A percentile compares a stretch with the other conserved stretches of the same genome.
Conservation (phyloP, 92 coral and sea anemone species). For the Bergia puertoricense region DNA sequence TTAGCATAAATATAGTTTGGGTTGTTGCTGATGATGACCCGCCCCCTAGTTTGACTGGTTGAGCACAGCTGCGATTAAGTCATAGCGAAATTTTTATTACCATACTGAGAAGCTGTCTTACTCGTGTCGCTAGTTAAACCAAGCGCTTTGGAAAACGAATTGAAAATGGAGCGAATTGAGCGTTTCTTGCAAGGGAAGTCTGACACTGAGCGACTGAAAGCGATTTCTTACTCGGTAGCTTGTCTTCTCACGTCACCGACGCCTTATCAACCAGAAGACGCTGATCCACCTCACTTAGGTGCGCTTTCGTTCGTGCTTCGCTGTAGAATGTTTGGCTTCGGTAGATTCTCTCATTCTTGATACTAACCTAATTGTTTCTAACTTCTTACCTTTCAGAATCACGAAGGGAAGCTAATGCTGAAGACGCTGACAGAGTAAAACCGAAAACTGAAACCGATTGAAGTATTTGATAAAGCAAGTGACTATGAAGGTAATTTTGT, state of each 20-base stretch:
- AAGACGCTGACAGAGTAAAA: neutral
- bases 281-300: constrained; percentile 11
- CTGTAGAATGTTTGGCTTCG: neutral
- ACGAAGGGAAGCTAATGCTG: neutral
- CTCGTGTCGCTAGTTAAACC: neutral
- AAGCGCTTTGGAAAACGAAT: neutral
- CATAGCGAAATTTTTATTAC: neutral
- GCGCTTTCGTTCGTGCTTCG: constrained; percentile 8
- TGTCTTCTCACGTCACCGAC: constrained; percentile 25
- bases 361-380: constrained; percentile 9
- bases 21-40: neutral
- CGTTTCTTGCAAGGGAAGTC: constrained; percentile 29
- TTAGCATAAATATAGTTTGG: neutral
- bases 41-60: constrained; percentile 31
- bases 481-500: neutral
- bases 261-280: constrained; percentile 2
- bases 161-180: constrained; percentile 23
- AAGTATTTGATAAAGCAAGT: neutral
- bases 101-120: neutral
- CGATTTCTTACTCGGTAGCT: constrained; percentile 14
- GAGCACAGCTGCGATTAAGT: constrained; percentile 15
- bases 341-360: neutral
- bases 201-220: constrained; percentile 18
- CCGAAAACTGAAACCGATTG: neutral
- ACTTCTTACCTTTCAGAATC: neutral